These are phyloP conservation scores for Amphilophus citrinellus DNA, from an alignment of 2,113 vertebrate genomes.

Conservation along the genomic window DNA sequence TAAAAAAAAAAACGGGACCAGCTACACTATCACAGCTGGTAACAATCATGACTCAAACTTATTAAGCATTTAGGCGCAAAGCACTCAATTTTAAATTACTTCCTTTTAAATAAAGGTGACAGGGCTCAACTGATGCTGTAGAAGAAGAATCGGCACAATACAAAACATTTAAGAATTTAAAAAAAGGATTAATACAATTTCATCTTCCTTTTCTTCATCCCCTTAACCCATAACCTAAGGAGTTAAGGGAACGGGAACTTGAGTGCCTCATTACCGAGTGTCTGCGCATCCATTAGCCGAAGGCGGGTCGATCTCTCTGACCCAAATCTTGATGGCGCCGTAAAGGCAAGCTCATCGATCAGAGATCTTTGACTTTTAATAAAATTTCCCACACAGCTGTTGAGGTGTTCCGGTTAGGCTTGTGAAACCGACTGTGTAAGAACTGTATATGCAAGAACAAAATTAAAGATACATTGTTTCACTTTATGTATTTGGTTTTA, in stretches of 20 bases:
- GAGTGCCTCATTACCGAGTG: background rate
- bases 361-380: constrained; percentile 4
- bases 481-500: background rate
- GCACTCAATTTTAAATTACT: background rate
- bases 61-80: background rate
- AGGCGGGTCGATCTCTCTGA: background rate
- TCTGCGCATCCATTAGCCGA: background rate
- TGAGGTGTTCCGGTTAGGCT: background rate
- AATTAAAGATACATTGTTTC: background rate
- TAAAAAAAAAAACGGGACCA: background rate
- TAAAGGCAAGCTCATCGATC: background rate
- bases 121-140: background rate
- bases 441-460: background rate
- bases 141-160: background rate
- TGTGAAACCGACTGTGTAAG: background rate
- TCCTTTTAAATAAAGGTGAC: background rate
- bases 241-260: background rate
- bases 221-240: background rate
- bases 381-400: constrained; percentile 7
- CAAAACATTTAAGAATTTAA: background rate
- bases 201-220: background rate
- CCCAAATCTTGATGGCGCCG: background rate
- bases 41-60: background rate
- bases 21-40: background rate
- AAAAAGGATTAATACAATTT: background rate